A percentile compares a stretch with the other conserved stretches of the same genome.
Conservation (phyloP, 2,113 vertebrate genomes). For the Talpa occidentalis region DNA sequence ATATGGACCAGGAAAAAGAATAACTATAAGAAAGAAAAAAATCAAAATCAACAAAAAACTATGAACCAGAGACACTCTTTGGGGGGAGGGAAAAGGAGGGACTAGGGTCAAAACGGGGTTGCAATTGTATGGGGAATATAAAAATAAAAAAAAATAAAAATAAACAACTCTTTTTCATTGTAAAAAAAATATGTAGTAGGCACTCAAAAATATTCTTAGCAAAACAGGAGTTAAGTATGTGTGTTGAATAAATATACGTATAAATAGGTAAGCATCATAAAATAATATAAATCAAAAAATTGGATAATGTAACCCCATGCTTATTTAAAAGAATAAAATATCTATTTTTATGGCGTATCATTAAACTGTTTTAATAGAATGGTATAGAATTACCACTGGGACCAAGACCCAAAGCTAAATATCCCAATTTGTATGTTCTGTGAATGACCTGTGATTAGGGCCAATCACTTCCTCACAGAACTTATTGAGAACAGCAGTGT, state of each 20-base stretch:
- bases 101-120: too few relatives aligned
- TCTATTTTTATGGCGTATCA: neutral
- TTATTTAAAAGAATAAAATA: neutral
- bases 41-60: too few relatives aligned
- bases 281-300: neutral
- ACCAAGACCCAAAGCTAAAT: too few relatives aligned
- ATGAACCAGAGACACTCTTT: too few relatives aligned
- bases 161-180: too few relatives aligned
- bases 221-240: neutral
- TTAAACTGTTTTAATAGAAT: neutral
- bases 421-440: neutral
- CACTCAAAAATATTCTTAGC: neutral
- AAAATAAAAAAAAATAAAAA: too few relatives aligned
- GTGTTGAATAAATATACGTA: neutral
- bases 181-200: neutral
- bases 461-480: neutral
- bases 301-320: neutral
- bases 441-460: neutral
- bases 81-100: too few relatives aligned
- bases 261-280: neutral
- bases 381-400: neutral
- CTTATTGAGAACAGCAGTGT: neutral
- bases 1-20: too few relatives aligned
- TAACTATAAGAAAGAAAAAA: too few relatives aligned
- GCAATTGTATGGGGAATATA: too few relatives aligned